Base-by-base conservation (phyloP, 2,888 invertebrate species). In the Chrysotoxum bicinctum region DNA sequence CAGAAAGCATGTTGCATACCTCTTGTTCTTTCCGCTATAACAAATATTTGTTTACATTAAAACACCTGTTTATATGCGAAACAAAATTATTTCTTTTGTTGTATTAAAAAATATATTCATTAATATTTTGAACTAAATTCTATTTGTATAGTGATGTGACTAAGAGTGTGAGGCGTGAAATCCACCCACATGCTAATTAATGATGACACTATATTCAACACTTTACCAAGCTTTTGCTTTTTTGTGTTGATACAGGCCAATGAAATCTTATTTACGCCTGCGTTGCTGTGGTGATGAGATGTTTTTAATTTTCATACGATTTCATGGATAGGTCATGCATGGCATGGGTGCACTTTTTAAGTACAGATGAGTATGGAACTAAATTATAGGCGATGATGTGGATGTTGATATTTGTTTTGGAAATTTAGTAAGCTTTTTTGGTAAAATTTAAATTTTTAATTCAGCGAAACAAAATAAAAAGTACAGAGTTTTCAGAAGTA, bases 111-210 rank as follows among this genome's bases (percentile, higher is more conserved):
- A 43, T 48, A 19, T 45, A 21, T 52, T 52, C 1, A 7, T 26
- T 26, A 32, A 56, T 12, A 56, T 16, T 32, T 16, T 0, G 2
- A 32, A 16, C n/a, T 12, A 30, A 32, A 32, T 32, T 54, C 32
- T 32, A 4, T 54, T 32, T 32, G 10, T 56, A 19, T 32, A 6
- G 12, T 32, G 3, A 19, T 32, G 16, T 56, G 54, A 56, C 32
- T 56, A 32, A 56, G 5, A 19, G 35, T 12, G 58, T 35, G 5
- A 10, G 58, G 21, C 14, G 21, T 23, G 58, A 35, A 6, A 10
- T 19, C 23, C 37, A 37, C 58, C 58, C 58, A 58, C 58, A 37
- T 58, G 58, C 14, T 58, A 58, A 58, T 23, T 21, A 8, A 58
- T 58, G 58, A 58, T 58, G 37, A 58, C 21, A 58, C 58, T 35